Conservation (phyloP, 2,888 invertebrate species). For the Pinctada fucata region DNA sequence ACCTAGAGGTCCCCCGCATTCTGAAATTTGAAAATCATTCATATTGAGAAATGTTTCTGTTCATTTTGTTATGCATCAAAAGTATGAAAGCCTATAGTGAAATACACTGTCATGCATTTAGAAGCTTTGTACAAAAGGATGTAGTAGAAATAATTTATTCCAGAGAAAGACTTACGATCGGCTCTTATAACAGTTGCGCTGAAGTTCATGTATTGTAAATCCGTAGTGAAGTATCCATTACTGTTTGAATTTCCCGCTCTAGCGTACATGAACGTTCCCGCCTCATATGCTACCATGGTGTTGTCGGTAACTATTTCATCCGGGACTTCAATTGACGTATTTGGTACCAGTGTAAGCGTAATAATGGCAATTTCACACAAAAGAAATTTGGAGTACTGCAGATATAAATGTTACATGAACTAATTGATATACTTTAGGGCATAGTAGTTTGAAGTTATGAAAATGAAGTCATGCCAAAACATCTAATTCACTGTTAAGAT, state of each 20-base stretch:
- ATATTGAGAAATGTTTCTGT: not conserved
- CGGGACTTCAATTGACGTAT: constrained; percentile 45
- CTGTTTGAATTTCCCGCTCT: constrained; percentile 30
- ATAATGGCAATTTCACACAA: constrained; percentile 60
- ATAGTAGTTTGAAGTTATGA: not conserved
- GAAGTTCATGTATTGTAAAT: constrained; percentile 36
- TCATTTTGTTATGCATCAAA: not conserved
- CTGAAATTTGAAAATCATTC: constrained; percentile 32
- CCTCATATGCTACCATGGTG: constrained; percentile 45
- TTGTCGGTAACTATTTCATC: constrained; percentile 43
- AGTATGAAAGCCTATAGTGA: not conserved
- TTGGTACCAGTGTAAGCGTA: constrained; percentile 43
- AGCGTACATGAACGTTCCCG: constrained; percentile 38
- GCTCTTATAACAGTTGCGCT: constrained; percentile 39
- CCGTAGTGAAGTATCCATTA: constrained; percentile 33
- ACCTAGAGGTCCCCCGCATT: constrained; percentile 47
- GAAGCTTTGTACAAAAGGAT: too few species aligned
- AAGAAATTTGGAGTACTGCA: constrained; percentile 57
- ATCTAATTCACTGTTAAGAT: too few species aligned
- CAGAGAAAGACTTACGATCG: constrained; percentile 22
- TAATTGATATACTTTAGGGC: too few species aligned
- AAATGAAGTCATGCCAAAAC: not conserved
- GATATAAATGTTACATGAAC: not conserved
- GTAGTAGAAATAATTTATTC: too few species aligned
- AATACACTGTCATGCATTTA: too few species aligned